phyloP scores from a whole-genome alignment of 2,888 invertebrate genomes.

The Hedya salicella region DNA sequence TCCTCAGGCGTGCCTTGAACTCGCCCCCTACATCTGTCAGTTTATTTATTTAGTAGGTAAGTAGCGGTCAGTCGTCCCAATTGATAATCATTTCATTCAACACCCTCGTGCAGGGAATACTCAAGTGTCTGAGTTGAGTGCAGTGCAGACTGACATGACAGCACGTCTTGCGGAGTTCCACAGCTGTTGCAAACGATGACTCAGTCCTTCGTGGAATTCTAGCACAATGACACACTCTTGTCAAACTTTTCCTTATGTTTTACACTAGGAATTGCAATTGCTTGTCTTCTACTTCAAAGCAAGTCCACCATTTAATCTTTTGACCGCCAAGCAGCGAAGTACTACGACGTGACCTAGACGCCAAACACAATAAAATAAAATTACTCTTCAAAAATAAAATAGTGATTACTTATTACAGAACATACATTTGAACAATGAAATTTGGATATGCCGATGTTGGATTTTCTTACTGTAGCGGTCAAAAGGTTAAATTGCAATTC shows the following conservation, averaged over 20 bases:
- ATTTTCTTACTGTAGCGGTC: too few relatives aligned
- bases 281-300: not conserved
- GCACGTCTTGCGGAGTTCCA: slow-evolving; percentile 29
- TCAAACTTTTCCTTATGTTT: slow-evolving; percentile 20
- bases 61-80: slow-evolving; percentile 29
- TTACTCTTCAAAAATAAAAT: too few relatives aligned
- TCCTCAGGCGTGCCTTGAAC: not conserved
- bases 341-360: too few relatives aligned
- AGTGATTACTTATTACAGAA: too few relatives aligned
- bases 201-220: slow-evolving; percentile 34
- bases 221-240: slow-evolving; percentile 17
- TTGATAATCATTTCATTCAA: slow-evolving; percentile 34
- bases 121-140: slow-evolving; percentile 24
- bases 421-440: too few relatives aligned
- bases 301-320: too few relatives aligned
- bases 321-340: too few relatives aligned
- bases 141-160: slow-evolving; percentile 5
- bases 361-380: too few relatives aligned
- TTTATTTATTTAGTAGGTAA: slow-evolving; percentile 25
- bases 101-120: slow-evolving; percentile 25
- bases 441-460: too few relatives aligned
- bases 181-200: slow-evolving; percentile 32
- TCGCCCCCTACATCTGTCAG: not conserved
- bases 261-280: not conserved
- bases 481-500: too few relatives aligned